Evolutionary conservation across 2,888 invertebrate species (phyloP).

Genomic region (Cinara cedri): DNA sequence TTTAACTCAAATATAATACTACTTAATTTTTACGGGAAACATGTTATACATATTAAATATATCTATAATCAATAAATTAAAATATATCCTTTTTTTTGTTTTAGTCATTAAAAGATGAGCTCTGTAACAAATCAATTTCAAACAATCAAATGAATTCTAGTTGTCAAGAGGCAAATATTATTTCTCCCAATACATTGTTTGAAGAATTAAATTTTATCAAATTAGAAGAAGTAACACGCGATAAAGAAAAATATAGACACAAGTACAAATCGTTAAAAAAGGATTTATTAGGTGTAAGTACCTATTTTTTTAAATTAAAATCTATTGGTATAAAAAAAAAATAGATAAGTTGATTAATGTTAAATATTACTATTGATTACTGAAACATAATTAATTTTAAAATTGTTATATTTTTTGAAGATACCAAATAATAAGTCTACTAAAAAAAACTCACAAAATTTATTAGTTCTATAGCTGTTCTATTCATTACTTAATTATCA

Average conservation of each 20-base stretch:
- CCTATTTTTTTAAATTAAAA: slow-evolving; percentile 4
- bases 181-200: slow-evolving; percentile 41
- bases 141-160: slow-evolving; percentile 27
- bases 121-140: slow-evolving; percentile 36
- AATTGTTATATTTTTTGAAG: neutral
- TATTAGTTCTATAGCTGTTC: neutral
- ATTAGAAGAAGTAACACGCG: slow-evolving; percentile 49
- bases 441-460: neutral
- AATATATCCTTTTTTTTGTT: neutral
- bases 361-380: no score
- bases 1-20: neutral
- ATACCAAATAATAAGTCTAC: neutral
- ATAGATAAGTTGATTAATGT: no score
- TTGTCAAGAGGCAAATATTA: neutral
- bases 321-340: no score
- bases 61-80: neutral
- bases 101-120: slow-evolving; percentile 49
- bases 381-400: no score
- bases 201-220: slow-evolving; percentile 47
- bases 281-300: slow-evolving; percentile 38
- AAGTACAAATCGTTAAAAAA: slow-evolving; percentile 44
- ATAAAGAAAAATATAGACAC: slow-evolving; percentile 52
- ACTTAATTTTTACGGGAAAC: no score
- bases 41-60: no score
- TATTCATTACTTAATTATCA: neutral